A percentile compares a stretch with the other conserved stretches of the same genome.
Evolutionary conservation across 2,113 vertebrate species (phyloP).

Genomic region (Xyrauchen texanus): DNA sequence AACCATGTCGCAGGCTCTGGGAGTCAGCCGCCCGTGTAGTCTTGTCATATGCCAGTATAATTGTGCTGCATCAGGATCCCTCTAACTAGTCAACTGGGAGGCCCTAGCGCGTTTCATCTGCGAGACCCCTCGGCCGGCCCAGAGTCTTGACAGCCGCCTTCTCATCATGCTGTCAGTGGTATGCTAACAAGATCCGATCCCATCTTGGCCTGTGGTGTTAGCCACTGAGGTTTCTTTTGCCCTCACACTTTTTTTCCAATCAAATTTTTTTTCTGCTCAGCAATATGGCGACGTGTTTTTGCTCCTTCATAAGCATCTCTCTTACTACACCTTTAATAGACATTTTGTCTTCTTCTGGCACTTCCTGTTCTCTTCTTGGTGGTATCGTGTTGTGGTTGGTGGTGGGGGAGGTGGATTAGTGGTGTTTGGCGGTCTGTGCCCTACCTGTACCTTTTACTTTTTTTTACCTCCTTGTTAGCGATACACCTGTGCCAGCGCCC

Average conservation of each 20-base stretch:
- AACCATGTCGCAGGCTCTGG: conserved; percentile 80
- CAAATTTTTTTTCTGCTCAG: conserved; percentile 15
- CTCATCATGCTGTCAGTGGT: conserved; percentile 93
- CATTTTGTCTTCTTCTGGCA: conserved; percentile 41
- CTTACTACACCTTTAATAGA: conserved; percentile 50
- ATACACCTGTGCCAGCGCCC: conserved; percentile 57
- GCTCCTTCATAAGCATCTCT: conserved; percentile 28
- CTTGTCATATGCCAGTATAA: conserved; percentile 94
- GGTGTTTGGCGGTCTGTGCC: conserved; percentile 59
- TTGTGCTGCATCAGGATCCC: conserved; percentile 83
- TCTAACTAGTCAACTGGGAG: conserved; percentile 96
- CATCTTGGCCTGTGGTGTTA: conserved; percentile 53
- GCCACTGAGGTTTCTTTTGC: conserved; percentile 71
- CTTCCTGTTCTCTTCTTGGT: conserved; percentile 59
- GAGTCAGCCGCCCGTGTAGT: conserved; percentile 86
- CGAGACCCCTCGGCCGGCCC: conserved; percentile 68
- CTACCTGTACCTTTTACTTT: conserved; percentile 50
- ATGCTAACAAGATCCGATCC: conserved; percentile 92
- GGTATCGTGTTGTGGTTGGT: conserved; percentile 19
- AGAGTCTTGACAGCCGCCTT: conserved; percentile 88
- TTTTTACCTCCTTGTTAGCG: conserved; percentile 70
- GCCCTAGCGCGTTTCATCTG: conserved; percentile 76
- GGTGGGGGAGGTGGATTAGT: conserved; percentile 36
- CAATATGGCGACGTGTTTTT: conserved; percentile 43
- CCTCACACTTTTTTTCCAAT: conserved; percentile 69